Evolutionary conservation across 2,113 vertebrate genomes (phyloP).

Genomic region (Ammospiza nelsoni): DNA sequence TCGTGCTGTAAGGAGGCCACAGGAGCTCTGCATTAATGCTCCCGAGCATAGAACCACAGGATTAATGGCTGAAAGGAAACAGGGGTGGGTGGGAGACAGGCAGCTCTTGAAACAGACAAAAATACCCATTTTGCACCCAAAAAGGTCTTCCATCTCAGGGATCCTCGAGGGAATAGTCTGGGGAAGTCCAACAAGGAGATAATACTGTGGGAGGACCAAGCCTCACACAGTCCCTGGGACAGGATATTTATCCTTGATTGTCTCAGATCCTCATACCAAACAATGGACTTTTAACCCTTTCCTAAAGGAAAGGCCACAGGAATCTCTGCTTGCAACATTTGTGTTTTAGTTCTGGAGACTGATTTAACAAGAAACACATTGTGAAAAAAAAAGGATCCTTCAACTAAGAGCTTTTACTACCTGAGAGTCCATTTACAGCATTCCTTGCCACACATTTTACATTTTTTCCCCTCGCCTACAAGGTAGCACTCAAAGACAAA

Average conservation of each 20-base stretch:
- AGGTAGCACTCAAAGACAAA: neutral
- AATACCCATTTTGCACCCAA: neutral
- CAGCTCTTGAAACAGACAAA: neutral
- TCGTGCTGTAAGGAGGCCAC: neutral
- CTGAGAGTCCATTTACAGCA: neutral
- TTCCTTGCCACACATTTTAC: neutral
- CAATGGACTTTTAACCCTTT: neutral
- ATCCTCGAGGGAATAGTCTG: neutral
- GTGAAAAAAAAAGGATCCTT: neutral
- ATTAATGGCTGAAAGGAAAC: neutral
- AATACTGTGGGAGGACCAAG: neutral
- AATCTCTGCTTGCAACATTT: neutral
- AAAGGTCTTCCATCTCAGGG: neutral
- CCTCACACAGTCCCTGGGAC: fast-evolving
- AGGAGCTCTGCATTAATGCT: neutral
- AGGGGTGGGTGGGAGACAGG: neutral
- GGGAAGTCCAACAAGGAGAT: neutral
- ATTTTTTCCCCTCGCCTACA: neutral
- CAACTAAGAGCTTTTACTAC: neutral
- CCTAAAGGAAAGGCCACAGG: neutral
- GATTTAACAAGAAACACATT: neutral
- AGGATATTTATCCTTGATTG: neutral
- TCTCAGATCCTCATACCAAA: neutral
- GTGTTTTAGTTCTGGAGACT: neutral
- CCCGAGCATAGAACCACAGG: neutral